A percentile compares a stretch with the other conserved stretches of the same genome.
These are phyloP conservation scores for Meriones unguiculatus DNA, from an alignment of 2,113 vertebrate species.

Conservation along the genomic window DNA sequence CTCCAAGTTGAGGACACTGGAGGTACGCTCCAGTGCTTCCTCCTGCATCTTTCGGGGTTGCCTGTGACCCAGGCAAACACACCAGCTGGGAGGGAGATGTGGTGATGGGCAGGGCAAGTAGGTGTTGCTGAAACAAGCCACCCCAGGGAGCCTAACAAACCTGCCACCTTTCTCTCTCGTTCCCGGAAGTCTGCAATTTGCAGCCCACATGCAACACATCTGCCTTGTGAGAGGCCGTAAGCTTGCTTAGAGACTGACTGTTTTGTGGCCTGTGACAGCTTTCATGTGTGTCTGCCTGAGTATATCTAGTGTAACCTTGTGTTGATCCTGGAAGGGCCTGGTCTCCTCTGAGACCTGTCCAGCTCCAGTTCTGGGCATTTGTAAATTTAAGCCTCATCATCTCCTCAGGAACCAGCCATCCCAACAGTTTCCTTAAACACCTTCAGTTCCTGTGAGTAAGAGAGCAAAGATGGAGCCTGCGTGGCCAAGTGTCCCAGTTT, in stretches of 20 bases:
- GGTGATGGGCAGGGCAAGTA: neutral
- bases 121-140: neutral
- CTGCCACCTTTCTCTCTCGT: neutral
- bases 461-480: no score
- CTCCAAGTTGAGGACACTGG: neutral
- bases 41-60: fast-evolving
- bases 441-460: neutral
- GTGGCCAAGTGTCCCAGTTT: neutral
- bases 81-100: neutral
- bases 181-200: neutral
- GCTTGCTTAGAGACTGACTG: neutral
- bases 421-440: neutral
- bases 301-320: neutral
- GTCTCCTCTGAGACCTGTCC: neutral
- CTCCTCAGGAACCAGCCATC: neutral
- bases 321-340: neutral
- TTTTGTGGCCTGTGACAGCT: neutral
- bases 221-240: neutral
- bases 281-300: no score
- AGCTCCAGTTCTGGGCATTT: neutral
- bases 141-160: neutral
- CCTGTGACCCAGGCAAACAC: neutral
- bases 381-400: neutral
- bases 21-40: neutral
- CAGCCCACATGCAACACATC: fast-evolving